phyloP scores from a whole-genome alignment of 2,113 vertebrate genomes.

The Oophaga pumilio region DNA sequence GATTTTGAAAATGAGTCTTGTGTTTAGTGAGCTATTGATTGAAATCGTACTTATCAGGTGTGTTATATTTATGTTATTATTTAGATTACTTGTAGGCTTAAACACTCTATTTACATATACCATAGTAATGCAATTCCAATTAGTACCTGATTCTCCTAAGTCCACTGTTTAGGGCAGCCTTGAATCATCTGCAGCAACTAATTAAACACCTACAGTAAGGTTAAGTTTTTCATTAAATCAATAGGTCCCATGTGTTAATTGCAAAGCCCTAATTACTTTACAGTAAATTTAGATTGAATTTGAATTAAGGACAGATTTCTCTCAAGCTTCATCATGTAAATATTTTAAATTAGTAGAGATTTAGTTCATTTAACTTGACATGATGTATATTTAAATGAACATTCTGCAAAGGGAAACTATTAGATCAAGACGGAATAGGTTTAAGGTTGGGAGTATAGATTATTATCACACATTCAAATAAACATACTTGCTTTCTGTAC shows the following conservation, averaged over 20 bases:
- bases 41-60: too few relatives aligned
- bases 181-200: constrained; percentile 77
- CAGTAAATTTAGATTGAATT: constrained; percentile 85
- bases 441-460: constrained; percentile 3
- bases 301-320: constrained; percentile 82
- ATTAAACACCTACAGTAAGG: constrained; percentile 85
- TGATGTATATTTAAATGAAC: constrained; percentile 77
- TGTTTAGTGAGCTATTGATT: too few relatives aligned
- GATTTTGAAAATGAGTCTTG: too few relatives aligned
- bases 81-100: background rate
- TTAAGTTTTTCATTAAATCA: constrained; percentile 87
- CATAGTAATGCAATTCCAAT: background rate
- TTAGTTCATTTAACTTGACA: constrained; percentile 86
- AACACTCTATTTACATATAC: background rate
- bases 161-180: constrained; percentile 79
- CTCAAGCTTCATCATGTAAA: constrained; percentile 79
- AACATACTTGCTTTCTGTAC: background rate
- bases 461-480: background rate
- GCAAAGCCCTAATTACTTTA: constrained; percentile 85
- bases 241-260: constrained; percentile 82
- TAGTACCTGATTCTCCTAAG: constrained; percentile 72
- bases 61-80: too few relatives aligned
- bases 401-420: constrained; percentile 64
- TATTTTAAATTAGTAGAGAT: constrained; percentile 83
- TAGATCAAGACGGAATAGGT: background rate